Conservation (phyloP, 1,140 invertebrate species). For the Polypedilum pembai region DNA sequence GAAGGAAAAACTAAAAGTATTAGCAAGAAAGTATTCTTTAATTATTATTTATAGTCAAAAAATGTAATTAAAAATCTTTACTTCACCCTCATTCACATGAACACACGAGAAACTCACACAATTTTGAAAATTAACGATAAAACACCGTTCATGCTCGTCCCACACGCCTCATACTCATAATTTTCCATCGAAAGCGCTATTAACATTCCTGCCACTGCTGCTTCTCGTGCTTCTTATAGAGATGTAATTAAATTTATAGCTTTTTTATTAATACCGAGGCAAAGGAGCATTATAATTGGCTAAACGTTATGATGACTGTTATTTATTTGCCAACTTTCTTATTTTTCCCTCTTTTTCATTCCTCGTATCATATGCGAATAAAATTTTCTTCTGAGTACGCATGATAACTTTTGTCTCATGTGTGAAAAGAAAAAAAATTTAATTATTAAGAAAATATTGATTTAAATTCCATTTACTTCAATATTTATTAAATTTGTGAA, state of each 20-base stretch:
- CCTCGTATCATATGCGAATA: neutral
- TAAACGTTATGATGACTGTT: conserved; percentile 22
- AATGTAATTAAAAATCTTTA: conserved; percentile 25
- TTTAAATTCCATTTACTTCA: too few relatives aligned
- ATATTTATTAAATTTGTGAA: too few relatives aligned
- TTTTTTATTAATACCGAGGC: conserved; percentile 21
- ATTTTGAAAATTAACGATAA: conserved; percentile 20
- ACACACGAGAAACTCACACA: neutral
- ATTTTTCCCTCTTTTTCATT: neutral
- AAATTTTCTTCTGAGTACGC: too few relatives aligned
- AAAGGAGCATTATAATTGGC: conserved; percentile 25
- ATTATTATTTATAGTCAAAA: conserved; percentile 28
- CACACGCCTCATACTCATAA: conserved; percentile 8
- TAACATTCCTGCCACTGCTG: neutral
- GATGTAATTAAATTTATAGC: conserved; percentile 28
- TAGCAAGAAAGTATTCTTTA: conserved; percentile 27
- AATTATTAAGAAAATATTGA: too few relatives aligned
- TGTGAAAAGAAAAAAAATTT: too few relatives aligned
- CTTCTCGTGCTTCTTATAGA: neutral
- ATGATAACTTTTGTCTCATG: too few relatives aligned
- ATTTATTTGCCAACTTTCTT: conserved; percentile 5
- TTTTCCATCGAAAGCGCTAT: conserved; percentile 25
- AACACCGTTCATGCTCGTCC: neutral
- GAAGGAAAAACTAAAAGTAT: conserved; percentile 18
- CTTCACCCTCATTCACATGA: neutral